phyloP scores from a whole-genome alignment of 2,888 invertebrate genomes.

The Philereme vetulata region DNA sequence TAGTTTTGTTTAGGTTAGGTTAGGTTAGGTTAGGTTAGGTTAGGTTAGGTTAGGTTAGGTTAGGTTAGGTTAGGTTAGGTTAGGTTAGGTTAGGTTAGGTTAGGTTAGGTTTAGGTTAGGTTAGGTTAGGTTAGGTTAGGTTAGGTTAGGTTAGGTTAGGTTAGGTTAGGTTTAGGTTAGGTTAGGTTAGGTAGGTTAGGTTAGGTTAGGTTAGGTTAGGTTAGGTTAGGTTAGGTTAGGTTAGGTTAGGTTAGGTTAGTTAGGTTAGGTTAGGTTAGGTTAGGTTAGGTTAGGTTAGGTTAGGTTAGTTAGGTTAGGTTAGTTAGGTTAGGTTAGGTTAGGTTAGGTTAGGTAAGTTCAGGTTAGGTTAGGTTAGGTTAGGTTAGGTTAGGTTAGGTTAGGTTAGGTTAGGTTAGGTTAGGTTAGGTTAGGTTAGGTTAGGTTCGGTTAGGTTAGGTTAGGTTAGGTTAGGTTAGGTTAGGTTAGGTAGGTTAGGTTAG shows the following conservation, averaged over 20 bases:
- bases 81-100: conserved; percentile 28
- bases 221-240: conserved; percentile 23
- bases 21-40: conserved; percentile 28
- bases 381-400: conserved; percentile 22
- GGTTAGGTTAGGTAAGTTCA: too few relatives aligned
- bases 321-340: too few relatives aligned
- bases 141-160: conserved; percentile 25
- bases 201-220: conserved; percentile 22
- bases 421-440: conserved; percentile 20
- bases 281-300: conserved; percentile 27
- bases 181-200: too few relatives aligned
- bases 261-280: conserved; percentile 27
- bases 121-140: conserved; percentile 24
- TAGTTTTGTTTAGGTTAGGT: too few relatives aligned
- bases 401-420: conserved; percentile 18
- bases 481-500: too few relatives aligned
- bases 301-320: too few relatives aligned
- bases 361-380: too few relatives aligned
- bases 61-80: conserved; percentile 32
- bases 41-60: conserved; percentile 29
- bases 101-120: too few relatives aligned
- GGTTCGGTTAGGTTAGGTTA: too few relatives aligned
- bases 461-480: conserved; percentile 19
- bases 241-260: conserved; percentile 25
- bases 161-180: too few relatives aligned